Percentiles rank a stretch among this genome's conserved stretches.
Evolutionary conservation across 2,888 invertebrate genomes (phyloP).

Genomic region (Euphydryas editha): DNA sequence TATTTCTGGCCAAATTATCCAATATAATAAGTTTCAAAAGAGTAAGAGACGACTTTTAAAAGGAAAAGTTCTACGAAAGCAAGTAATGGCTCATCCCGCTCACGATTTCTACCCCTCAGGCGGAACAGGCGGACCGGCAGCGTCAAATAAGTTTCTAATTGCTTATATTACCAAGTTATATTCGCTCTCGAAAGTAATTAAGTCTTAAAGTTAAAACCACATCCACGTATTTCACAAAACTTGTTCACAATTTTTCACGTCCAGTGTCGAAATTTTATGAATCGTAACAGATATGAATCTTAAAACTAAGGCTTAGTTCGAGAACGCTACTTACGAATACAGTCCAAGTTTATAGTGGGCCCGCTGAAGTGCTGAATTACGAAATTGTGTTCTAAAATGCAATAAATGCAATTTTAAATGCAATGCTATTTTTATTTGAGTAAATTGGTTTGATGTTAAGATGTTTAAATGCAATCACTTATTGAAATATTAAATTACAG

Average conservation of each 20-base stretch:
- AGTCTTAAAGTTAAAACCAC: constrained; percentile 75
- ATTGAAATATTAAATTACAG: too few relatives aligned
- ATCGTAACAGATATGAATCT: constrained; percentile 47
- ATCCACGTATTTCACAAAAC: constrained; percentile 68
- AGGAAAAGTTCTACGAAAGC: constrained; percentile 80
- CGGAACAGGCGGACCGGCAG: constrained; percentile 79
- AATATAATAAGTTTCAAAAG: constrained; percentile 81
- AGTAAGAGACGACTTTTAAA: constrained; percentile 82
- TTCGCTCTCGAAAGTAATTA: constrained; percentile 80
- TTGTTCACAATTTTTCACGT: constrained; percentile 53
- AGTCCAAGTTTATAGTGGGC: neutral
- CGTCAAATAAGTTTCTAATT: constrained; percentile 84
- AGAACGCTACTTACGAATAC: constrained; percentile 11
- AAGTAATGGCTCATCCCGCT: constrained; percentile 83
- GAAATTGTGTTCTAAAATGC: neutral
- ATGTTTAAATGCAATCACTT: too few relatives aligned
- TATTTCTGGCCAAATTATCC: constrained; percentile 79
- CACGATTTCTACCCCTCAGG: constrained; percentile 78
- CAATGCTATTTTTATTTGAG: too few relatives aligned
- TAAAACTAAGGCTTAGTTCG: constrained; percentile 42
- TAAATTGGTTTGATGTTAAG: too few relatives aligned
- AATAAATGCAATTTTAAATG: too few relatives aligned
- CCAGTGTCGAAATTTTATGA: constrained; percentile 44
- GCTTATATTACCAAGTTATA: constrained; percentile 83
- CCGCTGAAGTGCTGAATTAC: neutral